Conservation (phyloP, 2,888 invertebrate genomes). For the Drosophila setosimentum region DNA sequence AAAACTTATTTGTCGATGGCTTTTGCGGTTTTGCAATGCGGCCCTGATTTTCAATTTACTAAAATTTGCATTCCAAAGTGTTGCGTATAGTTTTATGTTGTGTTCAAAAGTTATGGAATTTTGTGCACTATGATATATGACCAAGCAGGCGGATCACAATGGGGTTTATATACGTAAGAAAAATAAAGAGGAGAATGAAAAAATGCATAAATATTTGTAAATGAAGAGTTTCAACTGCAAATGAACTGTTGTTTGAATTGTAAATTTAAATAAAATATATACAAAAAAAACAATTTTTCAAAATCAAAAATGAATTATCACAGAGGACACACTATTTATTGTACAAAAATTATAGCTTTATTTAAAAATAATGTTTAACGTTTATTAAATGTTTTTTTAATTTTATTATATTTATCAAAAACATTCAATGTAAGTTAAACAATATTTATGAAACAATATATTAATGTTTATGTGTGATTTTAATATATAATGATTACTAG, state of each 20-base stretch:
- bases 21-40: slow-evolving; percentile 64
- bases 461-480: not conserved
- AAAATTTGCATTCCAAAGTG: slow-evolving; percentile 70
- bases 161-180: not conserved
- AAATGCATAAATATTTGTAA: no score
- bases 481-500: not conserved
- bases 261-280: not conserved
- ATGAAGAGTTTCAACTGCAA: not conserved
- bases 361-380: no score
- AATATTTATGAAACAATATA: not conserved
- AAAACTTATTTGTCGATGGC: slow-evolving; percentile 68
- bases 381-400: not conserved
- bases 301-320: not conserved
- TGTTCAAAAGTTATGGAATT: slow-evolving; percentile 39
- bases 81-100: slow-evolving; percentile 56
- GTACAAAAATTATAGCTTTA: not conserved
- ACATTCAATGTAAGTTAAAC: not conserved
- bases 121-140: slow-evolving; percentile 60
- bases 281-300: not conserved
- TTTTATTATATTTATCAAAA: not conserved
- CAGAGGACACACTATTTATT: no score
- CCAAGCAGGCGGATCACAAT: slow-evolving; percentile 33
- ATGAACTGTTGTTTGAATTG: not conserved
- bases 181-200: no score
- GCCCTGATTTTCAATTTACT: slow-evolving; percentile 73